These are phyloP conservation scores for Bradynema listronoti DNA, from an alignment of 1,140 invertebrate genomes.

Conservation along the genomic window DNA sequence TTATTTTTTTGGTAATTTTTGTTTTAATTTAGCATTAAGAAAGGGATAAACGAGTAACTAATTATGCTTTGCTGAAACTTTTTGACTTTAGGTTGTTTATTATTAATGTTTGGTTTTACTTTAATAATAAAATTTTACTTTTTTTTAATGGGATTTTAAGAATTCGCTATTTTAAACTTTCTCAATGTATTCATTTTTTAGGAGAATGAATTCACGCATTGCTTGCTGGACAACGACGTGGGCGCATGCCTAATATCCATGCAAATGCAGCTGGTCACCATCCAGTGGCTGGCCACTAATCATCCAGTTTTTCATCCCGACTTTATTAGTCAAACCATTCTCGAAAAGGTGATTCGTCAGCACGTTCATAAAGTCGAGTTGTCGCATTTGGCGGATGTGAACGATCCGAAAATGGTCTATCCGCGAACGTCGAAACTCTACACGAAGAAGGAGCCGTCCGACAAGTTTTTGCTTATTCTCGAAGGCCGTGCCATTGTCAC, in stretches of 20 bases:
- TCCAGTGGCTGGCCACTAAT: conserved; percentile 43
- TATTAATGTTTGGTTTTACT: no score
- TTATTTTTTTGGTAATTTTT: no score
- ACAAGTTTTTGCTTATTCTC: conserved; percentile 55
- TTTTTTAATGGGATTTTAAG: not conserved
- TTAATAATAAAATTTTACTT: conserved; percentile 10
- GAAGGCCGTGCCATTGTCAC: conserved; percentile 54
- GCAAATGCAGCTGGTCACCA: conserved; percentile 55
- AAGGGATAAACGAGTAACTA: no score
- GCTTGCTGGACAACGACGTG: conserved; percentile 43
- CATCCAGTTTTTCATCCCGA: conserved; percentile 27
- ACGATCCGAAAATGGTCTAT: conserved; percentile 37
- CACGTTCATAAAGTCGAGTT: conserved; percentile 55
- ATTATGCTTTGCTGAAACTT: no score
- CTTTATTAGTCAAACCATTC: conserved; percentile 43
- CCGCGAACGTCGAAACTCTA: conserved; percentile 50
- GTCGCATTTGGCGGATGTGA: conserved; percentile 47
- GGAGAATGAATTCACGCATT: conserved; percentile 44
- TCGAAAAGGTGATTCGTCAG: conserved; percentile 53
- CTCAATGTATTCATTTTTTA: conserved; percentile 22
- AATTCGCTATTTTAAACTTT: conserved; percentile 4
- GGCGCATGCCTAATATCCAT: conserved; percentile 45
- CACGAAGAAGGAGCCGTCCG: conserved; percentile 48
- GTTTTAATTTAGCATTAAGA: no score
- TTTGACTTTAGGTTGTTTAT: no score